phyloP scores from a whole-genome alignment of 2,888 invertebrate species.

The Ariolimax columbianus region DNA sequence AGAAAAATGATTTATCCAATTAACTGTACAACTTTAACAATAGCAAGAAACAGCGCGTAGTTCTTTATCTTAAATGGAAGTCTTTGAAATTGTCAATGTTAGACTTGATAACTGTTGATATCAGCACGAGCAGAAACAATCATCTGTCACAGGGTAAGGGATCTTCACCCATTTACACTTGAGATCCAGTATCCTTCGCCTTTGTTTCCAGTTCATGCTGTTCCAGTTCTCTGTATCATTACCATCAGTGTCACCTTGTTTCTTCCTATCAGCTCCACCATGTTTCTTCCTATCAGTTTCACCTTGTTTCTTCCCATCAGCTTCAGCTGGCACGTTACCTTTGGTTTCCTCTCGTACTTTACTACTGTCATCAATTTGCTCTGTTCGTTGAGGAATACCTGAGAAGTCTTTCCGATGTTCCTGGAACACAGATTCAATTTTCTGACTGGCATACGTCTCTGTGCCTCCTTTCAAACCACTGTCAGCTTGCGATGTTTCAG shows the following conservation, averaged over 20 bases:
- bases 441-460: not conserved
- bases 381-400: not conserved
- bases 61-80: no score
- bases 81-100: not conserved
- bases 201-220: slow-evolving; percentile 42
- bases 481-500: not conserved
- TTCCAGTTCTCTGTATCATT: slow-evolving; percentile 55
- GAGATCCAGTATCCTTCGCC: slow-evolving; percentile 49
- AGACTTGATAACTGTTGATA: not conserved
- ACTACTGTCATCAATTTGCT: not conserved
- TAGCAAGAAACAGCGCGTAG: no score
- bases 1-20: no score
- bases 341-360: not conserved
- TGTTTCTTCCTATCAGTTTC: not conserved
- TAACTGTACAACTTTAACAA: no score
- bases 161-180: slow-evolving; percentile 67
- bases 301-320: not conserved
- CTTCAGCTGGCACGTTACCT: not conserved
- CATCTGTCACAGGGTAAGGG: slow-evolving; percentile 61
- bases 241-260: slow-evolving; percentile 27
- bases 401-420: not conserved
- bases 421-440: not conserved
- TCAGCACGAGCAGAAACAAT: slow-evolving; percentile 65
- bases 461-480: not conserved
- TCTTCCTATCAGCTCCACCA: not conserved